Base-by-base conservation (phyloP, 53 echinoderm and acorn worm species). In the Echinometra lucunter region DNA sequence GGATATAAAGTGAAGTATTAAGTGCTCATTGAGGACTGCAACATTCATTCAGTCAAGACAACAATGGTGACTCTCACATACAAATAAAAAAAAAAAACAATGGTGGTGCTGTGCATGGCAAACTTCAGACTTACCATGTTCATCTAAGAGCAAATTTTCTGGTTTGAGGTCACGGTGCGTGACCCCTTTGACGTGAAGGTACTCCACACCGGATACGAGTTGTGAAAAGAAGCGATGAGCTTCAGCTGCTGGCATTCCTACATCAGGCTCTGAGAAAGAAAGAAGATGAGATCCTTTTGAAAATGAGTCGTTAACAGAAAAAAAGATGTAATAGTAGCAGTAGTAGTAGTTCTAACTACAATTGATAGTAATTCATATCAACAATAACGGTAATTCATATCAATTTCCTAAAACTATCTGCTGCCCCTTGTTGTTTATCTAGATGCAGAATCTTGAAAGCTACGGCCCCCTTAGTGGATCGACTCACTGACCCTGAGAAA, bases 111-210 rank as follows among this genome's bases (percentile, higher is more conserved):
- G 10, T 72, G 16, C 35, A 35, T 32, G 15, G 72, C 13, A 72
- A 72, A 28, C 35, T 32, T 3, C 3, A 3, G 16, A 1, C 88
- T 32, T 55, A 98, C 99, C 97, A 63, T 96, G 88, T 66, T 97
- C 99, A 98, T 98, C 97, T 58, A 98, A 89, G 3, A 98, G 98
- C 0, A 98, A 87, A 72, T 98, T 98, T 92, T 98, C 99, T 70
- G 99, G 99, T 90, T 98, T 98, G 15, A 98, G 95, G 82, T 98
- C 99, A 89, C 99, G 67, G 83, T 98, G 99, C 18, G 99, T 96
- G 66, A 98, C 99, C 45, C 99, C 99, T 90, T 96, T 98, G 49
- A 37, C 82, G 91, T 98, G 99, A 21, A 98, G 95, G 70, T 98
- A 98, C 58, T 98, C 97, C 2, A 98, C 99, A 53, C 99, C 99